These are phyloP conservation scores for Balaeniceps rex DNA, from an alignment of 2,113 vertebrate genomes.

Conservation along the genomic window DNA sequence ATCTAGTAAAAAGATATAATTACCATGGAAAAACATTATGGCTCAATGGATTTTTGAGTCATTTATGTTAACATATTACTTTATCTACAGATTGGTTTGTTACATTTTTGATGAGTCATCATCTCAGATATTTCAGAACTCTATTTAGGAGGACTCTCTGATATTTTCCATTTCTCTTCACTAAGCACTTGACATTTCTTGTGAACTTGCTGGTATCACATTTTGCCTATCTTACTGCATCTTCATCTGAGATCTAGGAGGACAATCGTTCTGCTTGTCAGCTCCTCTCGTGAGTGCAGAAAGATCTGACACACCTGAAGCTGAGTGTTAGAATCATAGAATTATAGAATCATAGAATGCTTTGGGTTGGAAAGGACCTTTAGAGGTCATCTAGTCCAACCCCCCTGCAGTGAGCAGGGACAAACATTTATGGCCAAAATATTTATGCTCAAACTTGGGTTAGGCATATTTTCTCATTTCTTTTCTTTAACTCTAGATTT, in stretches of 20 bases:
- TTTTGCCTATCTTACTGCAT: not conserved
- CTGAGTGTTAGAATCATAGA: not conserved
- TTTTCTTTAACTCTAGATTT: not conserved
- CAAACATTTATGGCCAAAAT: not conserved
- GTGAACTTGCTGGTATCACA: not conserved
- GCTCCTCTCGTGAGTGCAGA: not conserved
- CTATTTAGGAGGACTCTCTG: not conserved
- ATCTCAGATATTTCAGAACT: not conserved
- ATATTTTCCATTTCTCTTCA: not conserved
- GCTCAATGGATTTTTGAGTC: not conserved
- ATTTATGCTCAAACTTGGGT: not conserved
- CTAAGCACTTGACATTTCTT: not conserved
- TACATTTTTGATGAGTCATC: not conserved
- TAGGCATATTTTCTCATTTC: not conserved
- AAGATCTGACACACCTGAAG: not conserved
- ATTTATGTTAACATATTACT: not conserved
- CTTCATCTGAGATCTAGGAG: not conserved
- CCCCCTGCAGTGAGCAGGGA: too few relatives aligned
- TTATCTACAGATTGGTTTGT: not conserved
- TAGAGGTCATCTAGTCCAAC: too few relatives aligned
- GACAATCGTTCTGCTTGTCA: not conserved
- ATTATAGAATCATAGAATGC: too few relatives aligned
- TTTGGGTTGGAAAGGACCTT: too few relatives aligned
- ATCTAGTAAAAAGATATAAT: not conserved
- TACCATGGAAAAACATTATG: not conserved